phyloP scores from a whole-genome alignment of 2,888 invertebrate genomes.

The Timema cristinae region DNA sequence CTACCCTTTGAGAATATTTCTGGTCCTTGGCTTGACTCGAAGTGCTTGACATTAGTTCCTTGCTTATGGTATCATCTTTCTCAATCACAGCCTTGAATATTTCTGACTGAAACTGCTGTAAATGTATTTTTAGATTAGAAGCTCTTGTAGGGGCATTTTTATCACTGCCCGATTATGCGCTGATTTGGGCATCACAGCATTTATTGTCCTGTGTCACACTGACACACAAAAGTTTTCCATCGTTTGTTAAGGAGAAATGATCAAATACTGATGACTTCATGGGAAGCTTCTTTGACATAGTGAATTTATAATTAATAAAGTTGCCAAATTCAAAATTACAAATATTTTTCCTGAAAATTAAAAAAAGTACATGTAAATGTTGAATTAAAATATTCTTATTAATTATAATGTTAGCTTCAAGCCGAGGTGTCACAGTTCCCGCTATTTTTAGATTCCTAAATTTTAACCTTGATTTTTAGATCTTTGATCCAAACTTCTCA shows the following conservation, averaged over 20 bases:
- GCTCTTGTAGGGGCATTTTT: not conserved
- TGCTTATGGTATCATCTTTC: not conserved
- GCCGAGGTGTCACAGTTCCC: no score
- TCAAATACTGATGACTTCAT: not conserved
- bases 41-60: not conserved
- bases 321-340: no score
- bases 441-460: no score
- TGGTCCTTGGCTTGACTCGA: not conserved
- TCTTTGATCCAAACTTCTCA: no score
- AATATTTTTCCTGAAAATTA: no score
- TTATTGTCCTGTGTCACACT: not conserved
- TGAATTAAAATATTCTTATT: no score
- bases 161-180: not conserved
- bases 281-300: no score
- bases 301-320: no score
- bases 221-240: not conserved
- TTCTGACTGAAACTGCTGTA: not conserved
- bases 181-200: not conserved
- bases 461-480: no score
- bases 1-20: not conserved
- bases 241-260: not conserved
- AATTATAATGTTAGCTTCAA: no score
- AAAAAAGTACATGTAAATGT: no score
- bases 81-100: constrained; percentile 7
- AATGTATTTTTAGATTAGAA: constrained; percentile 6